Base-by-base conservation (phyloP, 2,113 vertebrate genomes). In the Manacus vitellinus region DNA sequence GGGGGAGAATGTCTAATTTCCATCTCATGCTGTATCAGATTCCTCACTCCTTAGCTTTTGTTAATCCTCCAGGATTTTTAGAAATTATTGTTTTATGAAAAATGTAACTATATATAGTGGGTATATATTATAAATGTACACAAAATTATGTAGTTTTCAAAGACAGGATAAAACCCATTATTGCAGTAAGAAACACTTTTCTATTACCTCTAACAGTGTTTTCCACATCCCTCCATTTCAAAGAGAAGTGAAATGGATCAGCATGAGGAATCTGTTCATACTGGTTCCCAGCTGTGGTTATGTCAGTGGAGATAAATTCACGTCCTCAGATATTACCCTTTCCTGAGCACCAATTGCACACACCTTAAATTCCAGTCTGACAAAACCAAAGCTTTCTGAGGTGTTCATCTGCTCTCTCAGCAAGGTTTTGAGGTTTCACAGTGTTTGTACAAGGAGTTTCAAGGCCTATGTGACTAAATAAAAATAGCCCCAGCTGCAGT, bases 221-320 rank as follows among this genome's bases (percentile, higher is more conserved):
- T 89, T 56, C 39, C 33, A 31, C 43, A 37, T 81, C 43, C 52
- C 56, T 93, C 44, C 47, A 18, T 88, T 93, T 88, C 46, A 78
- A 82, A 84, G 22, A 75, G 56, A 92, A 68, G 44, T 65, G 68
- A 51, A 62, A 31, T 41, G 54, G 35, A 47, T 78, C 85, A 93
- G 76, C 56, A 16, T 10, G 75, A 67, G 31, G 65, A 95, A 81
- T 61, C 61, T 81, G 82, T 84, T 92, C 72, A 8, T 67, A 67
- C 61, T 75, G 83, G 4, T 86, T 94, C 62, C 76, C 92, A 94
- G 65, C 85, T 93, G 92, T 87, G 68, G 52, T 85, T 67, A 23
- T 86, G 88, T 94, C 88, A 88, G 56, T 54, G 41, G 76, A 94
- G 91, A 94, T 77, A 91, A 95, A 94, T 95, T 78, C 52, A 81